phyloP scores from a whole-genome alignment of 2,888 invertebrate species.

The Emesis furor region DNA sequence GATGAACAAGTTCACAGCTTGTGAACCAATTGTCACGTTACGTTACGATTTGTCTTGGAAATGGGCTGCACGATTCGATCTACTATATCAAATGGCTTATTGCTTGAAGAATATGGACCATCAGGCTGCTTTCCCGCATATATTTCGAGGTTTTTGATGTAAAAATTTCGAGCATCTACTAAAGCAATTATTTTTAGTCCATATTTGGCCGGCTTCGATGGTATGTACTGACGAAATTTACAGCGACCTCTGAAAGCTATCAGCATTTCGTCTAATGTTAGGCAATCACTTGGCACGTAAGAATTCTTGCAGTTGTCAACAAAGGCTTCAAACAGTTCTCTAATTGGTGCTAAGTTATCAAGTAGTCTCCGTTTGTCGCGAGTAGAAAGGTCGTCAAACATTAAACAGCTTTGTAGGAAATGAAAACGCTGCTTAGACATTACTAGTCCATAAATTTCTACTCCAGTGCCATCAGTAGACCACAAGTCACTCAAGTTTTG shows the following conservation, averaged over 20 bases:
- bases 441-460: neutral
- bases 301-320: conserved; percentile 46
- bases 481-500: conserved; percentile 9
- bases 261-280: conserved; percentile 38
- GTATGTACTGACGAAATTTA: conserved; percentile 29
- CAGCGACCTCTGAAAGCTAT: conserved; percentile 55
- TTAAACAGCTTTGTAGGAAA: conserved; percentile 28
- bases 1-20: conserved; percentile 29
- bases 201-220: conserved; percentile 55
- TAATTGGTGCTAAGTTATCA: conserved; percentile 52
- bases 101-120: conserved; percentile 17
- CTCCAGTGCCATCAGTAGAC: conserved; percentile 5
- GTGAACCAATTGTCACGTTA: conserved; percentile 40
- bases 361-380: conserved; percentile 30
- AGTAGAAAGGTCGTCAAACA: conserved; percentile 50
- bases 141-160: conserved; percentile 45
- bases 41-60: conserved; percentile 37
- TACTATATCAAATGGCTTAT: conserved; percentile 39
- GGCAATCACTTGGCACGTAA: conserved; percentile 49
- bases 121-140: conserved; percentile 36
- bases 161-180: conserved; percentile 44
- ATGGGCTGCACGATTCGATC: conserved; percentile 59
- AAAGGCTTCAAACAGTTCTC: conserved; percentile 58
- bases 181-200: conserved; percentile 56
- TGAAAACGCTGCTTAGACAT: conserved; percentile 18